These are phyloP conservation scores for Pipistrellus kuhlii DNA, from an alignment of 2,797 vertebrate genomes.

Conservation along the genomic window DNA sequence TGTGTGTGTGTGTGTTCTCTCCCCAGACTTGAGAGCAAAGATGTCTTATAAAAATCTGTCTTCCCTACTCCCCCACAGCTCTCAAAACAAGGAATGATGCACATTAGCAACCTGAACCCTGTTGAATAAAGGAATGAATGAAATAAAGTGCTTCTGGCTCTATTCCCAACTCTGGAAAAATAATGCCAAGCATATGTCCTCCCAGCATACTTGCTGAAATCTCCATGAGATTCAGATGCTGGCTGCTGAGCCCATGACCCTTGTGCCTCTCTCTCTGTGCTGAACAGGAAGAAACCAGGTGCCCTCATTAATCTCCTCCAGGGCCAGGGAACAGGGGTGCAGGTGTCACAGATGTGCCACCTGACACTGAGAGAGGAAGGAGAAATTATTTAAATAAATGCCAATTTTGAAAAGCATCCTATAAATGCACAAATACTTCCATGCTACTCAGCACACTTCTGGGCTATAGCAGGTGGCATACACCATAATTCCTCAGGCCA, in stretches of 20 bases:
- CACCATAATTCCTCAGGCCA: not conserved
- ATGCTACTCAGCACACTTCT: not conserved
- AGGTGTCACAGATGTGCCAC: slow-evolving; percentile 53
- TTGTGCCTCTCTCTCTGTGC: slow-evolving; percentile 15
- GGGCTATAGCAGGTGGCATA: not conserved
- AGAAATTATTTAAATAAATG: slow-evolving; percentile 50
- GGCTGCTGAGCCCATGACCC: slow-evolving; percentile 54
- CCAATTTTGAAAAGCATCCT: slow-evolving; percentile 50
- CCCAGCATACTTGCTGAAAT: slow-evolving; percentile 73
- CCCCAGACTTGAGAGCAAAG: not conserved
- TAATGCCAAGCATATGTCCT: slow-evolving; percentile 80
- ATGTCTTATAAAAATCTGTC: slow-evolving; percentile 33
- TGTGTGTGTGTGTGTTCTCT: not conserved
- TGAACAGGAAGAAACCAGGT: slow-evolving; percentile 30
- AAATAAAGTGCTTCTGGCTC: slow-evolving; percentile 76
- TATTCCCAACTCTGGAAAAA: slow-evolving; percentile 75
- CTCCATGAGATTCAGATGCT: slow-evolving; percentile 68
- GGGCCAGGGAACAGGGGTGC: not conserved
- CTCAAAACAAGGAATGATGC: slow-evolving; percentile 66
- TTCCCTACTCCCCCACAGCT: not conserved
- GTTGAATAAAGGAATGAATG: slow-evolving; percentile 79
- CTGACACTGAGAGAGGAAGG: slow-evolving; percentile 57
- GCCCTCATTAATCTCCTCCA: not conserved
- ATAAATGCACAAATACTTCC: slow-evolving; percentile 41
- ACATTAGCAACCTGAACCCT: slow-evolving; percentile 67